phyloP scores from a whole-genome alignment of 2,113 vertebrate species.

The Hucho hucho region DNA sequence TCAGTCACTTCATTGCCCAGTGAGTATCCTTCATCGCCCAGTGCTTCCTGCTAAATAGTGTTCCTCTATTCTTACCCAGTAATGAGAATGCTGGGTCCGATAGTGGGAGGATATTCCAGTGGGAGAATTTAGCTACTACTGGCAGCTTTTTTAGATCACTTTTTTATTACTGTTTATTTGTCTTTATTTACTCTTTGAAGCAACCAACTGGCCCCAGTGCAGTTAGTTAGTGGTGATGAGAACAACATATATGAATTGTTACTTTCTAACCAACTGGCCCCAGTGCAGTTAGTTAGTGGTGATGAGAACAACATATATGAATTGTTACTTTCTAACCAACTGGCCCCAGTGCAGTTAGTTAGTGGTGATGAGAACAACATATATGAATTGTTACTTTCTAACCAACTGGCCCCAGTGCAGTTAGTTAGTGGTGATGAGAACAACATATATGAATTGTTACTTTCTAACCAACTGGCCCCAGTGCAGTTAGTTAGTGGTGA shows the following conservation, averaged over 20 bases:
- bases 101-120: neutral
- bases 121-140: neutral
- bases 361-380: too few species aligned
- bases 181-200: neutral
- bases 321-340: too few species aligned
- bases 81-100: neutral
- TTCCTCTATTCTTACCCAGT: neutral
- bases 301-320: too few species aligned
- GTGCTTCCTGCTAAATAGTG: neutral
- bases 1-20: slow-evolving; percentile 95
- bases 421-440: too few species aligned
- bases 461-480: too few species aligned
- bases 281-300: too few species aligned
- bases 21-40: slow-evolving; percentile 71
- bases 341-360: too few species aligned
- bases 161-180: neutral
- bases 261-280: too few species aligned
- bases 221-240: neutral
- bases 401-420: too few species aligned
- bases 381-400: too few species aligned
- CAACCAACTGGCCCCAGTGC: neutral
- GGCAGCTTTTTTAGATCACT: neutral
- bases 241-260: neutral
- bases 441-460: too few species aligned
- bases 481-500: too few species aligned